Conservation (phyloP, 2,797 vertebrate species). For the Euphonia xanthogaster region DNA sequence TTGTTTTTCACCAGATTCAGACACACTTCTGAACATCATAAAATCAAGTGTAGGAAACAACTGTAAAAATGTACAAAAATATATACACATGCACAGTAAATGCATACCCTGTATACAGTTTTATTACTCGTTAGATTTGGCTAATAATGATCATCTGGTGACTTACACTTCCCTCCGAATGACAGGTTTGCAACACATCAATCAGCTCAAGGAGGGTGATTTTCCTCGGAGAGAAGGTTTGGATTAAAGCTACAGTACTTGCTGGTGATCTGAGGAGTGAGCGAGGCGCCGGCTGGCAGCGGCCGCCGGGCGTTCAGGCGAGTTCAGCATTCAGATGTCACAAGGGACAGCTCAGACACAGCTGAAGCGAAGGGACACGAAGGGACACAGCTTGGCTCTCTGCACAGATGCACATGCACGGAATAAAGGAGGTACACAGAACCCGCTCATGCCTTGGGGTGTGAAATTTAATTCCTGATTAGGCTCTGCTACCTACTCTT, state of each 20-base stretch:
- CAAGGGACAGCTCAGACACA: slow-evolving; percentile 19
- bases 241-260: slow-evolving; percentile 34
- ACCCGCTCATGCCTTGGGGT: slow-evolving; percentile 1
- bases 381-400: neutral
- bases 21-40: neutral
- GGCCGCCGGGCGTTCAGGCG: neutral
- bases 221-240: neutral
- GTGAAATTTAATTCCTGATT: neutral
- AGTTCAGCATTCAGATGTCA: slow-evolving; percentile 28
- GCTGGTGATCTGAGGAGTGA: slow-evolving; percentile 24
- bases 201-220: neutral
- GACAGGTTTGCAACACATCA: neutral
- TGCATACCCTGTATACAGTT: slow-evolving; percentile 63
- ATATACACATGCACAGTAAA: slow-evolving; percentile 59
- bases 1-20: slow-evolving; percentile 27
- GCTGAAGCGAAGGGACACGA: neutral
- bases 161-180: neutral
- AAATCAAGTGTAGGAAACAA: slow-evolving; percentile 68
- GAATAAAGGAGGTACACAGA: slow-evolving; percentile 23
- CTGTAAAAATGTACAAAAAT: slow-evolving; percentile 72
- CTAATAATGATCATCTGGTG: neutral
- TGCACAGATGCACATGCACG: neutral
- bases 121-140: slow-evolving; percentile 8
- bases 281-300: neutral
- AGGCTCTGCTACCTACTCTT: neutral